phyloP scores from a whole-genome alignment of 37 sponge, comb jelly and placozoan species.

The Agelas oroides region DNA sequence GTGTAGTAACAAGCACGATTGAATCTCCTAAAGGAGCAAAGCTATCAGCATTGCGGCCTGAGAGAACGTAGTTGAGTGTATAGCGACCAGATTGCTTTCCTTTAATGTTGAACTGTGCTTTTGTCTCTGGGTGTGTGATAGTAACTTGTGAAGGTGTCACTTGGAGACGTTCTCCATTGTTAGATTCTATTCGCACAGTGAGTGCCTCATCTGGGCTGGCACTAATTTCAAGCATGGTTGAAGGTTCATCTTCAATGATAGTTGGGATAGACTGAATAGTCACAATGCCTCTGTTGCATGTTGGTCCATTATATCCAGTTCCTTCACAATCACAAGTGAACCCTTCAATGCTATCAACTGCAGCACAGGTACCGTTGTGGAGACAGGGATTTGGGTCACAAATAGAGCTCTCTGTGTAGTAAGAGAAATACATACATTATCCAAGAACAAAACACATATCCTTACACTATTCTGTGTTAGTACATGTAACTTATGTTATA shows the following conservation, averaged over 20 bases:
- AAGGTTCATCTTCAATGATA: background rate
- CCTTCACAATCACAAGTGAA: constrained; percentile 24
- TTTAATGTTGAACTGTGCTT: background rate
- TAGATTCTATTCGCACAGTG: background rate
- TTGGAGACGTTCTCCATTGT: background rate
- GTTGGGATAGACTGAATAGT: background rate
- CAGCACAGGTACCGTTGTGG: constrained; percentile 2
- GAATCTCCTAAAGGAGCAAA: constrained; percentile 1
- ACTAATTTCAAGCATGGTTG: background rate
- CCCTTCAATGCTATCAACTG: background rate
- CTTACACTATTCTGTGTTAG: too few relatives aligned
- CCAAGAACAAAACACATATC: too few relatives aligned
- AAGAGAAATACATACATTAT: too few relatives aligned
- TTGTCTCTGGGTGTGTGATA: background rate
- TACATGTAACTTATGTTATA: too few relatives aligned
- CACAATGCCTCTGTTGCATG: constrained; percentile 1
- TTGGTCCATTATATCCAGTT: constrained; percentile 19
- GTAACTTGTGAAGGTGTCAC: background rate
- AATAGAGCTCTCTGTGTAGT: background rate
- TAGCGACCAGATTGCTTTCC: constrained; percentile 3
- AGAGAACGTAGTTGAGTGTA: background rate
- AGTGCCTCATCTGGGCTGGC: constrained; percentile 29
- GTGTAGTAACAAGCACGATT: background rate
- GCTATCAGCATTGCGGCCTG: background rate
- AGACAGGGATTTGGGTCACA: constrained; percentile 31